A percentile compares a stretch with the other conserved stretches of the same genome.
Evolutionary conservation across 2,797 vertebrate genomes (phyloP).

Genomic region (Gymnodraco acuticeps): DNA sequence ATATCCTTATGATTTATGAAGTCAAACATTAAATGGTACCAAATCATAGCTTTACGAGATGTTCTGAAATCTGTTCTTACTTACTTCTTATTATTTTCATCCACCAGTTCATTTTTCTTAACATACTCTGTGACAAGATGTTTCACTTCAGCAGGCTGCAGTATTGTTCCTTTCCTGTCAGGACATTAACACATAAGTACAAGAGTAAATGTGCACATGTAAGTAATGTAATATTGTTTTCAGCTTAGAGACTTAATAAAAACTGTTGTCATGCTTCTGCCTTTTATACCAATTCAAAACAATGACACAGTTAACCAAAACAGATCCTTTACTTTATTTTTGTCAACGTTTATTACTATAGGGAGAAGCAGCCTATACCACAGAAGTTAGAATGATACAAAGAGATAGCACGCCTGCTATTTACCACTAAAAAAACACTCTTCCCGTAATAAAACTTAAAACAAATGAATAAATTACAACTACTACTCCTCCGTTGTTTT

Average conservation of each 20-base stretch:
- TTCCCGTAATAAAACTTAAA: no score
- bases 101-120: slow-evolving; percentile 92
- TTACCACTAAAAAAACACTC: no score
- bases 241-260: neutral
- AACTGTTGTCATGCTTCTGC: neutral
- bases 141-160: slow-evolving; percentile 90
- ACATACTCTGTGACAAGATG: slow-evolving; percentile 90
- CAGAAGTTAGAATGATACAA: no score
- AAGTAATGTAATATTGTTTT: neutral
- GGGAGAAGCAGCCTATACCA: no score
- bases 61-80: slow-evolving; percentile 36
- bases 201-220: neutral
- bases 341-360: neutral
- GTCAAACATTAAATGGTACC: neutral
- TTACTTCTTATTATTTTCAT: slow-evolving; percentile 94
- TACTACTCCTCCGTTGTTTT: neutral
- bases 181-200: slow-evolving; percentile 23
- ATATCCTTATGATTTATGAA: neutral
- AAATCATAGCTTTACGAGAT: neutral
- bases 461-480: neutral
- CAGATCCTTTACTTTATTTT: neutral
- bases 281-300: no score
- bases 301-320: no score
- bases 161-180: slow-evolving; percentile 89
- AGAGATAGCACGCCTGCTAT: no score